Conservation (phyloP, 2,113 vertebrate species). For the Chelonoidis abingdonii region DNA sequence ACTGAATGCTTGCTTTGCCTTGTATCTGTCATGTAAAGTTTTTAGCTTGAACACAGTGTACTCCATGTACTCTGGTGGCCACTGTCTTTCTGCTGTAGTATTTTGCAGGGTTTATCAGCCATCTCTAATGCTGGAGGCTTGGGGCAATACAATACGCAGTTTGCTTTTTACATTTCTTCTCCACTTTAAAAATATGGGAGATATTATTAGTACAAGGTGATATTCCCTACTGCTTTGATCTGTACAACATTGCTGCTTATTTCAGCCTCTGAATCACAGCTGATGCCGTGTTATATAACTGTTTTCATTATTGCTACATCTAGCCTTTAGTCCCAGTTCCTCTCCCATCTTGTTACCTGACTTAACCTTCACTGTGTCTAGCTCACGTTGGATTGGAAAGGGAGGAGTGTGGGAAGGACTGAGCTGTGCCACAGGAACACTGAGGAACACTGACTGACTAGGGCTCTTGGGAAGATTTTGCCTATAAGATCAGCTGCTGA, state of each 20-base stretch:
- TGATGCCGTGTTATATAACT: slow-evolving; percentile 56
- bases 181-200: slow-evolving; percentile 67
- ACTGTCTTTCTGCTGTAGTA: slow-evolving; percentile 32
- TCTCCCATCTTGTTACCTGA: not conserved
- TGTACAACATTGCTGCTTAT: slow-evolving; percentile 54
- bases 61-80: slow-evolving; percentile 50
- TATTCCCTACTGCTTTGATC: slow-evolving; percentile 73
- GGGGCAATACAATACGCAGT: slow-evolving; percentile 65
- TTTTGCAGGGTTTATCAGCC: slow-evolving; percentile 55
- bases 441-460: not conserved
- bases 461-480: slow-evolving; percentile 11
- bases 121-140: slow-evolving; percentile 71
- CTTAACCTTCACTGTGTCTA: not conserved
- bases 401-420: not conserved
- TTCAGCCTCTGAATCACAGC: slow-evolving; percentile 49
- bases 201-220: slow-evolving; percentile 66
- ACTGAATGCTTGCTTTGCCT: slow-evolving; percentile 61
- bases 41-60: slow-evolving; percentile 46
- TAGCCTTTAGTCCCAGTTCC: not conserved
- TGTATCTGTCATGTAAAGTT: slow-evolving; percentile 75
- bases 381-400: not conserved
- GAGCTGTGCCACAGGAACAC: not conserved
- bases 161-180: slow-evolving; percentile 68
- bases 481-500: slow-evolving; percentile 39
- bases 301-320: slow-evolving; percentile 33